Evolutionary conservation across 2,113 vertebrate species (phyloP).

Genomic region (Leptodactylus fuscus): DNA sequence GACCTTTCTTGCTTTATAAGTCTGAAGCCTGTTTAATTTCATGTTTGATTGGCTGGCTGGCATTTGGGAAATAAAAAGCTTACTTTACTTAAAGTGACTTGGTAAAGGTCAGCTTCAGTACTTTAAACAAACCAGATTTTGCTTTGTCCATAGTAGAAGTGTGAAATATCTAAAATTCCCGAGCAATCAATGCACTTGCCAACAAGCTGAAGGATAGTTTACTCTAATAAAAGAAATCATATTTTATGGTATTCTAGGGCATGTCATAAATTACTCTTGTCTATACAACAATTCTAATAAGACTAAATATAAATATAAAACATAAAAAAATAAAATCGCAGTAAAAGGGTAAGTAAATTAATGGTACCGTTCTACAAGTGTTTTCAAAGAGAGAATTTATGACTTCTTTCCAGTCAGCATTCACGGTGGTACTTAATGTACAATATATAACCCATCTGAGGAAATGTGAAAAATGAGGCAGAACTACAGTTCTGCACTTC

Average conservation of each 20-base stretch:
- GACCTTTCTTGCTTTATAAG: constrained; percentile 45
- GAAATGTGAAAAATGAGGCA: background rate
- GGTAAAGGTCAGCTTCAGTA: constrained; percentile 31
- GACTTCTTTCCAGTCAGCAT: background rate
- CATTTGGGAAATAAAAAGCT: constrained; percentile 51
- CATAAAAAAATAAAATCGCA: background rate
- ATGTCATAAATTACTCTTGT: background rate
- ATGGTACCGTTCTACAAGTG: background rate
- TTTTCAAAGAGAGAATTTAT: background rate
- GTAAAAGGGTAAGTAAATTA: background rate
- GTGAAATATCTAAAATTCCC: background rate
- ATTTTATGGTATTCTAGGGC: background rate
- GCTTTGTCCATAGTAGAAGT: constrained; percentile 10
- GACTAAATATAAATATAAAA: background rate
- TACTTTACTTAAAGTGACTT: constrained; percentile 34
- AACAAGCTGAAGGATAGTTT: background rate
- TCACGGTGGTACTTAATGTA: background rate
- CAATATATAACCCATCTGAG: constrained; percentile 2
- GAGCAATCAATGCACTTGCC: background rate
- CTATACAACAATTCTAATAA: background rate
- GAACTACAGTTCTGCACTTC: background rate
- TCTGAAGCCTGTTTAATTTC: constrained; percentile 38
- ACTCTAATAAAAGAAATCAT: background rate
- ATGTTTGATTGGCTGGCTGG: constrained; percentile 47
- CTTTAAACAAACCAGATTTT: constrained; percentile 18